Percentiles rank a stretch among this genome's conserved stretches.
Evolutionary conservation across 1,140 invertebrate genomes (phyloP).

Genomic region (Pectinophora gossypiella): DNA sequence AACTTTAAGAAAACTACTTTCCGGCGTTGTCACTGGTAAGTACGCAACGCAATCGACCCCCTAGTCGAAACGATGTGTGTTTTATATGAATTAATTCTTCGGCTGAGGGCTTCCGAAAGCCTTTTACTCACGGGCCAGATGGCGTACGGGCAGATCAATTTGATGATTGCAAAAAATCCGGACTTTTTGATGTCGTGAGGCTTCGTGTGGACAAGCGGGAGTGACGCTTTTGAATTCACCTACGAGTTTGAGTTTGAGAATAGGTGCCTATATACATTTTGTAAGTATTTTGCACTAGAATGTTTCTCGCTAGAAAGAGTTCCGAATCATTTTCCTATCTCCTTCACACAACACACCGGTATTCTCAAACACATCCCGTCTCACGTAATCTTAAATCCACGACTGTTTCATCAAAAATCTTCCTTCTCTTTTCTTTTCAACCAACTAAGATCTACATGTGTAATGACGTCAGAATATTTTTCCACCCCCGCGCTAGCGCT

Average conservation of each 20-base stretch:
- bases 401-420: no score
- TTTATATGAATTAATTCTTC: constrained; percentile 74
- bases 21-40: no score
- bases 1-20: no score
- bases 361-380: no score
- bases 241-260: background rate
- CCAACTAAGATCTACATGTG: no score
- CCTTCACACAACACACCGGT: no score
- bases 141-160: constrained; percentile 70
- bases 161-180: constrained; percentile 69
- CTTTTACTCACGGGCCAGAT: constrained; percentile 65
- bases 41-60: constrained; percentile 40
- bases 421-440: no score
- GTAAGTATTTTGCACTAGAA: no score
- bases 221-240: no score
- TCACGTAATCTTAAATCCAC: no score
- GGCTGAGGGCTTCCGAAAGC: constrained; percentile 52
- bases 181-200: constrained; percentile 52
- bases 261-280: background rate
- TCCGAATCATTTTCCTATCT: no score
- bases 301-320: no score
- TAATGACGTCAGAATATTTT: constrained; percentile 35
- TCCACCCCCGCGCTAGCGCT: constrained; percentile 24
- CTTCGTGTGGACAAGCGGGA: background rate
- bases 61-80: constrained; percentile 50